These are phyloP conservation scores for Mixornis gularis DNA, from an alignment of 2,113 vertebrate genomes.

Conservation along the genomic window DNA sequence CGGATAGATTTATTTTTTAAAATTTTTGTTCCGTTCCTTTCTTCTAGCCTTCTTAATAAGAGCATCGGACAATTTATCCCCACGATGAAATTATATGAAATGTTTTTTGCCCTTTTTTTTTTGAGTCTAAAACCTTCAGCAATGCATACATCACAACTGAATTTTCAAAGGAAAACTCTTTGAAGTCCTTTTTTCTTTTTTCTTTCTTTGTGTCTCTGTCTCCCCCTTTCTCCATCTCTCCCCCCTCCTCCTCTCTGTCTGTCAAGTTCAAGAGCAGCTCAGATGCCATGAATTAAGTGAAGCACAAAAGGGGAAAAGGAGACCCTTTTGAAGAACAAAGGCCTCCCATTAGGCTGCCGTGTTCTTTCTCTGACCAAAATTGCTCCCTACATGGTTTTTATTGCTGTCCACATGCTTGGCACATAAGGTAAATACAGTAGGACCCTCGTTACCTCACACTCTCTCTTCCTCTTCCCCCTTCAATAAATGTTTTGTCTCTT, in stretches of 20 bases:
- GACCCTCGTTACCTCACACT: conserved; percentile 69
- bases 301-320: conserved; percentile 79
- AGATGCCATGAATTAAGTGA: conserved; percentile 80
- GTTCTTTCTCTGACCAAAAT: conserved; percentile 75
- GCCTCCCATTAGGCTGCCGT: conserved; percentile 76
- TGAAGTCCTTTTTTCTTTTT: conserved; percentile 62
- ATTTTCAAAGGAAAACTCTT: conserved; percentile 69
- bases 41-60: conserved; percentile 9
- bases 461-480: conserved; percentile 53
- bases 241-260: conserved; percentile 65
- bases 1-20: neutral
- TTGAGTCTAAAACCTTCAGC: conserved; percentile 58
- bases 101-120: conserved; percentile 51
- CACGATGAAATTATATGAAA: conserved; percentile 44
- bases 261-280: conserved; percentile 83
- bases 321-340: conserved; percentile 81
- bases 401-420: conserved; percentile 73
- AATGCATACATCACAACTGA: conserved; percentile 62
- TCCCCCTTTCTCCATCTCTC: conserved; percentile 51
- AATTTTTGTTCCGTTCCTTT: neutral
- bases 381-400: conserved; percentile 71
- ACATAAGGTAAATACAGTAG: conserved; percentile 75
- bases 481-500: conserved; percentile 65
- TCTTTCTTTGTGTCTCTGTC: conserved; percentile 66
- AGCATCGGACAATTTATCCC: conserved; percentile 31